These are phyloP conservation scores for Oriolus oriolus DNA, from an alignment of 2,113 vertebrate species.

Conservation along the genomic window DNA sequence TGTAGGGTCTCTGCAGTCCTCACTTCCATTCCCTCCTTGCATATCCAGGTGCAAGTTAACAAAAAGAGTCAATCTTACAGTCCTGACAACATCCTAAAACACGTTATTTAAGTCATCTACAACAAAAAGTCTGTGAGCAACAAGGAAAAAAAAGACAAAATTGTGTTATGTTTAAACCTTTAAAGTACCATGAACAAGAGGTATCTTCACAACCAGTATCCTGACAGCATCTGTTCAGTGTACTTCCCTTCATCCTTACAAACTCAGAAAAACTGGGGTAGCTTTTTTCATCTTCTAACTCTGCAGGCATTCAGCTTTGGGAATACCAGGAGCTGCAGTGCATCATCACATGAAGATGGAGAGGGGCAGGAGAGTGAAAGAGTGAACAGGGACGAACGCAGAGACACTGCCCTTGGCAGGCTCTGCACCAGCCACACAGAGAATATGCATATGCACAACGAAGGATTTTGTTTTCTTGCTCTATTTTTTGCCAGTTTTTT, in stretches of 20 bases:
- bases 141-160: background rate
- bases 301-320: background rate
- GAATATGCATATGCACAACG: background rate
- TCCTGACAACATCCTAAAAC: background rate
- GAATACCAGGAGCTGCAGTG: background rate
- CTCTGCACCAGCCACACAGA: conserved; percentile 36
- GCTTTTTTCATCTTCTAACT: background rate
- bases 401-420: background rate
- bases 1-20: background rate
- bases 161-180: background rate
- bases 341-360: background rate
- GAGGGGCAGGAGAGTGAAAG: background rate
- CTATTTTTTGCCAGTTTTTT: background rate
- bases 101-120: background rate
- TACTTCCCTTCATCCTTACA: background rate
- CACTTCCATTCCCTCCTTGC: background rate
- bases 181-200: background rate
- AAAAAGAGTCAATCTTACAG: background rate
- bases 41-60: background rate
- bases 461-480: background rate
- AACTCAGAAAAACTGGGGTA: background rate
- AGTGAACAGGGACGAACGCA: background rate
- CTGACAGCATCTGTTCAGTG: background rate
- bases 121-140: background rate
- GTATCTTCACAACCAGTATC: background rate